Conservation (phyloP, 2,888 invertebrate species). For the Ganaspis brasiliensis region DNA sequence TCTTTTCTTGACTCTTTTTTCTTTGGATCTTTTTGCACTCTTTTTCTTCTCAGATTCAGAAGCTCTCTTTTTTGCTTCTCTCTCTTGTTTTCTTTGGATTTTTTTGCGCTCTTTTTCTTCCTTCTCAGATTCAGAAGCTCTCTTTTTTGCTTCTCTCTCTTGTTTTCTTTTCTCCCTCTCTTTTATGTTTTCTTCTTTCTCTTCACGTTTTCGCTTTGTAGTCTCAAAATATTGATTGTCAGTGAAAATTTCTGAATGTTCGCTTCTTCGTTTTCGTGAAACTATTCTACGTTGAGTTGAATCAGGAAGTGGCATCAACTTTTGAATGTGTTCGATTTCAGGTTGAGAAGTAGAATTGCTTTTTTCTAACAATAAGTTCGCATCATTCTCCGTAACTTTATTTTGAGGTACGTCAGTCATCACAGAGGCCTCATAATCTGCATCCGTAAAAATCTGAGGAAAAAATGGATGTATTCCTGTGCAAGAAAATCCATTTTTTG, state of each 20-base stretch:
- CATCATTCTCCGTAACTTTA: background rate
- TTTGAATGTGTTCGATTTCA: background rate
- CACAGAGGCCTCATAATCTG: conserved; percentile 8
- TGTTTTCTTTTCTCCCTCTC: too few relatives aligned
- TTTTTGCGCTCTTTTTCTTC: too few relatives aligned
- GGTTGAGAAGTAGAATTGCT: background rate
- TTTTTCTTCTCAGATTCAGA: too few relatives aligned
- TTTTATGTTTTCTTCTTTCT: too few relatives aligned
- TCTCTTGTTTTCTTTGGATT: too few relatives aligned
- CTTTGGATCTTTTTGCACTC: too few relatives aligned
- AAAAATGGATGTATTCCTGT: conserved; percentile 45
- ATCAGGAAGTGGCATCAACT: conserved; percentile 5
- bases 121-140: too few relatives aligned
- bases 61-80: too few relatives aligned
- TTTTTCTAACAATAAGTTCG: background rate
- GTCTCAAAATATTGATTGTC: background rate
- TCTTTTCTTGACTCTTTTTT: too few relatives aligned
- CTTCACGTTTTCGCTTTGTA: too few relatives aligned
- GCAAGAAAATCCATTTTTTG: conserved; percentile 34
- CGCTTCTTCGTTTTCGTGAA: conserved; percentile 20
- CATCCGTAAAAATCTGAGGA: conserved; percentile 12
- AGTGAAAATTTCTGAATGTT: conserved; percentile 16
- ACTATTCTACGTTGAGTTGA: background rate
- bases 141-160: too few relatives aligned
- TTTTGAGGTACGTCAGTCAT: background rate